A percentile compares a stretch with the other conserved stretches of the same genome.
These are phyloP conservation scores for Chymomyza fuscimana DNA, from an alignment of 2,888 invertebrate species.

Conservation along the genomic window DNA sequence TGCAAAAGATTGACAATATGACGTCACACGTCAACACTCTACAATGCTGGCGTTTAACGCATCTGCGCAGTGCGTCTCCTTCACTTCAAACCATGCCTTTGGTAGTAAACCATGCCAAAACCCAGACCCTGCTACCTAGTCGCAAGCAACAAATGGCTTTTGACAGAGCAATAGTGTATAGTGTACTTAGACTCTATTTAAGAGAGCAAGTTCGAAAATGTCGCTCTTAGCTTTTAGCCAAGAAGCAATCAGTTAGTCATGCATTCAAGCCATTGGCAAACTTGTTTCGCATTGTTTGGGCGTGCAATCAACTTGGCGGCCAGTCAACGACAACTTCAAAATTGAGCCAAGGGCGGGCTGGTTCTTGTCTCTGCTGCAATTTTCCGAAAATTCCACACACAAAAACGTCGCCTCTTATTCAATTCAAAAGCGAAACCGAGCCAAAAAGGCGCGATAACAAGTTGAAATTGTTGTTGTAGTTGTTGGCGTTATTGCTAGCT, in stretches of 20 bases:
- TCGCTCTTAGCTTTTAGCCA: slow-evolving; percentile 26
- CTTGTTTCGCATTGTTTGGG: slow-evolving; percentile 33
- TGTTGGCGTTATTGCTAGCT: slow-evolving; percentile 16
- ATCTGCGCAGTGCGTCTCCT: too few species aligned
- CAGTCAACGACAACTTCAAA: slow-evolving; percentile 28
- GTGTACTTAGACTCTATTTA: background rate
- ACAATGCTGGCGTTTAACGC: too few species aligned
- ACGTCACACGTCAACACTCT: background rate
- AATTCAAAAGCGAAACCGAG: slow-evolving; percentile 55
- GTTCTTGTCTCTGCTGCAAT: slow-evolving; percentile 54
- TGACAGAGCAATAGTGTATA: slow-evolving; percentile 1
- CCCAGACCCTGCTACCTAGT: background rate
- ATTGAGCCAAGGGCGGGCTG: slow-evolving; percentile 69
- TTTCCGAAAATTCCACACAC: slow-evolving; percentile 34
- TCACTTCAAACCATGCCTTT: too few species aligned
- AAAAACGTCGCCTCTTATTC: slow-evolving; percentile 40
- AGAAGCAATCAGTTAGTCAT: slow-evolving; percentile 29
- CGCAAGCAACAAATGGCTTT: slow-evolving; percentile 62
- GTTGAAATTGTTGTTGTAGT: slow-evolving; percentile 30
- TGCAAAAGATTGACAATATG: background rate
- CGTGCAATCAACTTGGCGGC: slow-evolving; percentile 38
- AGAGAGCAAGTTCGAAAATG: slow-evolving; percentile 42
- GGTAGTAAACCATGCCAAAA: background rate
- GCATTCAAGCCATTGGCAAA: slow-evolving; percentile 33
- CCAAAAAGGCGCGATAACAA: slow-evolving; percentile 41